Percentiles rank a stretch among this genome's conserved stretches.
Conservation (phyloP, 1,140 invertebrate species). For the Heliconius eleuchia region DNA sequence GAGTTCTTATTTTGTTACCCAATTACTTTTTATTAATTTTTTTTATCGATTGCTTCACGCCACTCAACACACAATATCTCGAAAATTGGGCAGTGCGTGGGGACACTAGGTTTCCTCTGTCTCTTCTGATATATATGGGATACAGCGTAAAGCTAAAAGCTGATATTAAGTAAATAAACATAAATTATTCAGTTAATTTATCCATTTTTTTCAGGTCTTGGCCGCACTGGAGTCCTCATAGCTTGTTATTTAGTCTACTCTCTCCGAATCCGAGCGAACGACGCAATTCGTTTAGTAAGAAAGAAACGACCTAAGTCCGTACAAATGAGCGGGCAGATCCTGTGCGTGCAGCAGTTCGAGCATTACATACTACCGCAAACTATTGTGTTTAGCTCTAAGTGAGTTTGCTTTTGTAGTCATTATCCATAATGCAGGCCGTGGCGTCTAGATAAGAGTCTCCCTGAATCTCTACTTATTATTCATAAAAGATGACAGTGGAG, state of each 20-base stretch:
- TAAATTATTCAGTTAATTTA: not conserved
- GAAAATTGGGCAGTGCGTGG: too few relatives aligned
- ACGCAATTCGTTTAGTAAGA: constrained; percentile 91
- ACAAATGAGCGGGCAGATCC: constrained; percentile 91
- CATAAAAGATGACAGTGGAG: too few relatives aligned
- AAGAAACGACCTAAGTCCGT: constrained; percentile 89
- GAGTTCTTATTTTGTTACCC: too few relatives aligned
- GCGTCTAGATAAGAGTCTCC: too few relatives aligned
- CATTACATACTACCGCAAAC: constrained; percentile 91
- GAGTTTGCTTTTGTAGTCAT: constrained; percentile 41
- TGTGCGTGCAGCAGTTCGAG: constrained; percentile 91
- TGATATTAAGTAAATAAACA: too few relatives aligned
- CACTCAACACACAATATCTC: too few relatives aligned
- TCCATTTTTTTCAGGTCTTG: constrained; percentile 83
- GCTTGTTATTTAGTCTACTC: constrained; percentile 93
- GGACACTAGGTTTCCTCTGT: not conserved
- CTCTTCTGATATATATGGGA: not conserved
- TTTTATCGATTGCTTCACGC: too few relatives aligned
- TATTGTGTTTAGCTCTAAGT: constrained; percentile 87
- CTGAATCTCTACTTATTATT: too few relatives aligned
- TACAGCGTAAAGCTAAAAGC: not conserved
- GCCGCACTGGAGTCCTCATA: constrained; percentile 93
- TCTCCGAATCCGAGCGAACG: constrained; percentile 88
- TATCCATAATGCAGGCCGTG: too few relatives aligned
- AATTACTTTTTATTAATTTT: too few relatives aligned